phyloP scores from a whole-genome alignment of 1,140 invertebrate species.

The Anthonomus grandis region DNA sequence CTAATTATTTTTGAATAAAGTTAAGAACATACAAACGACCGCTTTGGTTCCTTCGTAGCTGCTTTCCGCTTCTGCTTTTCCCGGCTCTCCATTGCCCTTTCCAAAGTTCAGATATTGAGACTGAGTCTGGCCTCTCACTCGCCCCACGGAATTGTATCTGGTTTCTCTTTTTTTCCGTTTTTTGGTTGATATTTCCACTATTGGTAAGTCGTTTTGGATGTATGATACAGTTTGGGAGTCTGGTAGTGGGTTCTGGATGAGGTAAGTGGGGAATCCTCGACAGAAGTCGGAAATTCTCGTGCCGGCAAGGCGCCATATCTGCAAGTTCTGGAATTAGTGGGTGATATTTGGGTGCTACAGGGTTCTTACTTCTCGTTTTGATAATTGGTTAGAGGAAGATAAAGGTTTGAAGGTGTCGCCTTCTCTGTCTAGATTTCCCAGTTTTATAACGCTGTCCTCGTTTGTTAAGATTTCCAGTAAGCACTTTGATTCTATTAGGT shows the following conservation, averaged over 20 bases:
- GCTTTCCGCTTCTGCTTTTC: constrained; percentile 75
- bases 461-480: constrained; percentile 35
- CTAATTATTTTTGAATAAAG: background rate
- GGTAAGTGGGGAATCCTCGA: constrained; percentile 40
- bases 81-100: constrained; percentile 55
- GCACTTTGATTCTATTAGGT: constrained; percentile 38
- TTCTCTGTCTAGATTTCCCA: constrained; percentile 15
- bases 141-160: constrained; percentile 34
- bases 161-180: constrained; percentile 23
- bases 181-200: constrained; percentile 17
- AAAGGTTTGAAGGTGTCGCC: constrained; percentile 29
- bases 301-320: constrained; percentile 40
- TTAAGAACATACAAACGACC: constrained; percentile 67
- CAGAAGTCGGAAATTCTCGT: constrained; percentile 40
- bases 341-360: background rate
- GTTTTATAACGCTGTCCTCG: constrained; percentile 29
- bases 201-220: constrained; percentile 26
- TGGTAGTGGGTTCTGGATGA: constrained; percentile 31
- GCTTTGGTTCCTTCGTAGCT: constrained; percentile 67
- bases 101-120: constrained; percentile 73
- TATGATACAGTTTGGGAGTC: background rate
- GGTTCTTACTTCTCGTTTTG: constrained; percentile 37
- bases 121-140: constrained; percentile 68
- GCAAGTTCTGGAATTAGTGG: constrained; percentile 2
- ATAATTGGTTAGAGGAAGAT: constrained; percentile 28